These are phyloP conservation scores for Pachliopta kotzebuea DNA, from an alignment of 2,888 invertebrate genomes.

Conservation along the genomic window DNA sequence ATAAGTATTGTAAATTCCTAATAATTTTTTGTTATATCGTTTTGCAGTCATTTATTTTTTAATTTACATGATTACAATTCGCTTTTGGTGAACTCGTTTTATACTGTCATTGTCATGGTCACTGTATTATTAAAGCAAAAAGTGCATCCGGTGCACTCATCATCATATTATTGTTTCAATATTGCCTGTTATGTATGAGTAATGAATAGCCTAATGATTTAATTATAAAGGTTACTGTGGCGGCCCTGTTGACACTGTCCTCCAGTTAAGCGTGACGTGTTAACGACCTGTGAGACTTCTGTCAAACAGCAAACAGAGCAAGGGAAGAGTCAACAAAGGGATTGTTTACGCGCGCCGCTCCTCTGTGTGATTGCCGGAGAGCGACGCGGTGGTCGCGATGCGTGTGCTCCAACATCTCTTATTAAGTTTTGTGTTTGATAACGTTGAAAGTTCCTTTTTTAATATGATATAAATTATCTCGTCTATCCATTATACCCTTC, in stretches of 20 bases:
- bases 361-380: conserved; percentile 53
- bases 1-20: no score
- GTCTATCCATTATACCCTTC: no score
- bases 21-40: background rate
- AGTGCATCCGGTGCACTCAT: conserved; percentile 45
- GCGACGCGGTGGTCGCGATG: conserved; percentile 54
- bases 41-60: background rate
- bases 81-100: background rate
- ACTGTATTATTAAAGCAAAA: conserved; percentile 11
- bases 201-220: conserved; percentile 55
- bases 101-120: background rate
- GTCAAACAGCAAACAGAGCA: conserved; percentile 73
- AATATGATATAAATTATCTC: no score
- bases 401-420: conserved; percentile 32
- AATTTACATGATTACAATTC: background rate
- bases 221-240: conserved; percentile 43
- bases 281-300: conserved; percentile 79
- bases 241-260: conserved; percentile 43
- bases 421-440: conserved; percentile 22
- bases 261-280: conserved; percentile 68
- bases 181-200: conserved; percentile 40
- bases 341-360: conserved; percentile 57
- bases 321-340: conserved; percentile 57
- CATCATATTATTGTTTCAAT: conserved; percentile 32
- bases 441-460: conserved; percentile 7